A percentile compares a stretch with the other conserved stretches of the same genome.
Evolutionary conservation across 2,113 vertebrate species (phyloP).

Genomic region (Pelobates fuscus): DNA sequence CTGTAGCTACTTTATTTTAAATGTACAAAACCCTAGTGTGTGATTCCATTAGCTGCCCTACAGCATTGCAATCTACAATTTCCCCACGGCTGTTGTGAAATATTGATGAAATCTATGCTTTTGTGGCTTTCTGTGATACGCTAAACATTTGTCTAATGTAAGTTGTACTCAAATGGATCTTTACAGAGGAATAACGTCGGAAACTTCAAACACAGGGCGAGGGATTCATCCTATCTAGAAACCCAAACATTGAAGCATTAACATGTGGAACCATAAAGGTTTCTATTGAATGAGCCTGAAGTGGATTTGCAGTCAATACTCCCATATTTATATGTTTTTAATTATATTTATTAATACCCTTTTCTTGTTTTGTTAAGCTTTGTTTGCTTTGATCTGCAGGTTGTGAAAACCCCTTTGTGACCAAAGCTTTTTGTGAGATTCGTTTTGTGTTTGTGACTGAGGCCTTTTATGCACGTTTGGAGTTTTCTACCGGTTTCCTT

Average conservation of each 20-base stretch:
- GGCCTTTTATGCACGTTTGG: no score
- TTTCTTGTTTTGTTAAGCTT: no score
- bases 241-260: constrained; percentile 68
- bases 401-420: no score
- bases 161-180: constrained; percentile 77
- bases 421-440: no score
- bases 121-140: constrained; percentile 82
- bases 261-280: constrained; percentile 58
- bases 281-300: not conserved
- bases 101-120: constrained; percentile 93
- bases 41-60: constrained; percentile 93
- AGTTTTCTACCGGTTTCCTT: no score
- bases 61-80: constrained; percentile 91
- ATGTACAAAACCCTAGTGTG: constrained; percentile 94
- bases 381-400: no score
- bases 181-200: constrained; percentile 73
- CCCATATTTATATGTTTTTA: no score
- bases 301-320: no score
- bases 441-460: no score
- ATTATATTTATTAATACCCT: no score
- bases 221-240: constrained; percentile 49
- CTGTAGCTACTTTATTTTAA: constrained; percentile 89
- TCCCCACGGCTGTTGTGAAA: constrained; percentile 97
- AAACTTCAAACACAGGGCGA: constrained; percentile 74
- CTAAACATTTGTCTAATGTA: constrained; percentile 84